phyloP scores from a whole-genome alignment of 2,888 invertebrate species.

The Miltochrista miniata region DNA sequence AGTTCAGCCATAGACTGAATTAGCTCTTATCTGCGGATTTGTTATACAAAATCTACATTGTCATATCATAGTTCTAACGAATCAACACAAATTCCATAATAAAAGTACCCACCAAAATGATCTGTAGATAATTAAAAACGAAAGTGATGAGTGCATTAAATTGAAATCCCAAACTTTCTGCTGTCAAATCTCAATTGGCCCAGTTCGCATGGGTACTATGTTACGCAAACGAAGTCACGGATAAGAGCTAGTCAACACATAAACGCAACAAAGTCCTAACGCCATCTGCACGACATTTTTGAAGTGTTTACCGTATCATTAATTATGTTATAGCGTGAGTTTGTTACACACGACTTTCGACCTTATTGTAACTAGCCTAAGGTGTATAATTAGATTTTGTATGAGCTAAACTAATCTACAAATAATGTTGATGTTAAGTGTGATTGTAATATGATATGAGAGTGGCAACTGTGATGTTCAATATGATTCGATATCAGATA shows the following conservation, averaged over 20 bases:
- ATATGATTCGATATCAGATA: conserved; percentile 8
- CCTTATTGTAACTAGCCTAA: conserved; percentile 54
- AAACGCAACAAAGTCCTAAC: conserved; percentile 8
- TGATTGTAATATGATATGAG: conserved; percentile 30
- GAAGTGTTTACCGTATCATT: conserved; percentile 61
- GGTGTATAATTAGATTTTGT: conserved; percentile 76
- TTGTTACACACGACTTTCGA: conserved; percentile 61
- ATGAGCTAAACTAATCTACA: conserved; percentile 76
- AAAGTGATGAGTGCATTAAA: no score
- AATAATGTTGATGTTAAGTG: conserved; percentile 51
- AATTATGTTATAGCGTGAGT: conserved; percentile 44
- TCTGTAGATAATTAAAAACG: no score
- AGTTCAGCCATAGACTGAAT: no score
- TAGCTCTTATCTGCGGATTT: no score
- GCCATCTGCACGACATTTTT: conserved; percentile 46
- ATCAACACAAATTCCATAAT: no score
- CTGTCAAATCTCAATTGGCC: no score
- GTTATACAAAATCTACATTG: no score
- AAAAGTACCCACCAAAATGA: no score
- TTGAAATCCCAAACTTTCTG: no score
- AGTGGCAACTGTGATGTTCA: conserved; percentile 24
- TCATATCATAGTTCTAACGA: no score
- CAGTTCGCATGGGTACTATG: no score
- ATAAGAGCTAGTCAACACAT: background rate
- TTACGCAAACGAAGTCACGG: background rate